Percentiles rank a stretch among this genome's conserved stretches.
These are phyloP conservation scores for Melanophora roralis DNA, from an alignment of 2,888 invertebrate species.

Conservation along the genomic window DNA sequence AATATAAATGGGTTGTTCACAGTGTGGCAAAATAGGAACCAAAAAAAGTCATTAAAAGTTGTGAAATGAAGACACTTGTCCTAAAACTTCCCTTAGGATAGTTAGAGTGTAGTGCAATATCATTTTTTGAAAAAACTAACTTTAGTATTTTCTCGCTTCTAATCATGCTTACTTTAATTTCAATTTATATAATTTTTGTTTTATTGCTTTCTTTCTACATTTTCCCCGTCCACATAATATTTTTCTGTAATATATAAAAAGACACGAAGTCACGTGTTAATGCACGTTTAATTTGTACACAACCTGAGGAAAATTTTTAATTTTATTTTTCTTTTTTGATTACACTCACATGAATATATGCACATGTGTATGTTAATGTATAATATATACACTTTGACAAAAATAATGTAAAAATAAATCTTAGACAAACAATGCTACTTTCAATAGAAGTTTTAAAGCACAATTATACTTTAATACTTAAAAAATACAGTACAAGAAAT, in stretches of 20 bases:
- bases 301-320: constrained; percentile 56
- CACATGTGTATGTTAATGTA: not conserved
- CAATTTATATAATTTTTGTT: not conserved
- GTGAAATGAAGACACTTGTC: no score
- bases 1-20: no score
- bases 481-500: no score
- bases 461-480: not conserved
- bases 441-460: constrained; percentile 6
- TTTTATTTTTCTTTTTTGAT: not conserved
- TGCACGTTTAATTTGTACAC: constrained; percentile 64
- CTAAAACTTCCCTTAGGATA: no score
- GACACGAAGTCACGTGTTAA: constrained; percentile 68
- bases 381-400: not conserved
- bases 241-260: constrained; percentile 47
- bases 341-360: no score
- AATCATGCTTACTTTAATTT: not conserved
- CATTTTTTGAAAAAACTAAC: not conserved
- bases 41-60: no score
- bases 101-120: not conserved
- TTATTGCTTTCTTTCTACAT: not conserved
- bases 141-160: not conserved
- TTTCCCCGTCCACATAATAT: not conserved
- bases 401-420: not conserved
- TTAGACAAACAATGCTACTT: not conserved
- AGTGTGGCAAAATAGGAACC: no score